phyloP scores from a whole-genome alignment of 2,113 vertebrate genomes.

The Periophthalmodon schlosseri region DNA sequence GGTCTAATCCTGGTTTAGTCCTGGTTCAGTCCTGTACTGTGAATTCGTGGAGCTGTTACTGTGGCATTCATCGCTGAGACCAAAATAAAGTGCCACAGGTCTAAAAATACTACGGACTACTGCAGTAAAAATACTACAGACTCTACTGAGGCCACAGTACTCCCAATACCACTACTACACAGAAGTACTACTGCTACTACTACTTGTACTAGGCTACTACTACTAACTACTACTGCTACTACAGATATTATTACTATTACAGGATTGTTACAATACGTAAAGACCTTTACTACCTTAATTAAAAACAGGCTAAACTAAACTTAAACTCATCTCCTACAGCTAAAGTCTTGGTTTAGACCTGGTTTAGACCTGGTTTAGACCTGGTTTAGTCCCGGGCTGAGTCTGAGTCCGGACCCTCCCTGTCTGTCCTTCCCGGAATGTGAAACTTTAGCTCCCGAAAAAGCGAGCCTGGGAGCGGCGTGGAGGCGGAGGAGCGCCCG shows the following conservation, averaged over 20 bases:
- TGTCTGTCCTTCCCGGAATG: constrained; percentile 3
- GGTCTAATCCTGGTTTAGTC: neutral
- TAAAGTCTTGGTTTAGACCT: neutral
- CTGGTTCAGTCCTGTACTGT: too few species aligned
- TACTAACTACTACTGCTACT: neutral
- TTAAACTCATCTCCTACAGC: neutral
- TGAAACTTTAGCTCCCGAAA: neutral
- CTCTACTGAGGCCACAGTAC: constrained; percentile 46
- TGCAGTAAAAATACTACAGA: constrained; percentile 74
- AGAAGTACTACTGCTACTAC: neutral
- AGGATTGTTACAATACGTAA: neutral
- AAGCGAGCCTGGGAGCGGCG: neutral
- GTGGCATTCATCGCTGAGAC: constrained; percentile 66
- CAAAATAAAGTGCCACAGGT: constrained; percentile 76
- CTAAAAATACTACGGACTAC: constrained; percentile 60
- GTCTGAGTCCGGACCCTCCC: neutral
- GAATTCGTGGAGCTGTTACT: constrained; percentile 45
- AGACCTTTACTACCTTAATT: neutral
- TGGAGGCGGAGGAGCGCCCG: neutral
- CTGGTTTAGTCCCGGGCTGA: neutral
- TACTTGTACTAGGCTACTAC: neutral
- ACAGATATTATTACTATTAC: neutral
- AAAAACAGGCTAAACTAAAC: neutral
- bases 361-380: neutral
- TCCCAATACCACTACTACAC: constrained; percentile 22